A percentile compares a stretch with the other conserved stretches of the same genome.
phyloP scores from a whole-genome alignment of 2,888 invertebrate species.

The Drosophila helvetica region DNA sequence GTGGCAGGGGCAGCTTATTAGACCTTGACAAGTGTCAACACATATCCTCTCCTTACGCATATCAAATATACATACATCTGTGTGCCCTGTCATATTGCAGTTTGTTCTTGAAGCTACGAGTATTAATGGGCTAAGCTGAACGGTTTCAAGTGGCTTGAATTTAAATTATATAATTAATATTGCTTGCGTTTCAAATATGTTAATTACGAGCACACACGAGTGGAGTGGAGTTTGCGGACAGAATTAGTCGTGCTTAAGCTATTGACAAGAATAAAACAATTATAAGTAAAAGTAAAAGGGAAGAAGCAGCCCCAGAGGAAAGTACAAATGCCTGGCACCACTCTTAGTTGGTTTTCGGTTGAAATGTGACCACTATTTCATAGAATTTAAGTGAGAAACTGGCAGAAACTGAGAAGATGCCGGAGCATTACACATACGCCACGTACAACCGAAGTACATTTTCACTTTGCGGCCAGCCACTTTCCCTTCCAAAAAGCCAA shows the following conservation, averaged over 20 bases:
- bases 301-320: no score
- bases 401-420: no score
- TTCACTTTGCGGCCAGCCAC: constrained; percentile 38
- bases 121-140: not conserved
- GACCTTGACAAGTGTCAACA: constrained; percentile 40
- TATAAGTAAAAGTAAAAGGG: no score
- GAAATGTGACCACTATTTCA: constrained; percentile 15
- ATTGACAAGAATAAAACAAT: no score
- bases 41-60: constrained; percentile 1
- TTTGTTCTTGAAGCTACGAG: not conserved
- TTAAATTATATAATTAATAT: not conserved
- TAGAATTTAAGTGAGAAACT: no score
- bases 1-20: constrained; percentile 36
- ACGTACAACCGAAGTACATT: constrained; percentile 19
- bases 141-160: not conserved
- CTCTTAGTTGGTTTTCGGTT: not conserved
- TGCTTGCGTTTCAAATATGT: not conserved
- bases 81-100: constrained; percentile 13
- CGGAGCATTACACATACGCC: constrained; percentile 28
- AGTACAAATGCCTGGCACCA: not conserved
- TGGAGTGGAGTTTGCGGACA: not conserved
- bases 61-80: constrained; percentile 5
- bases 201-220: not conserved
- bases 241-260: not conserved
- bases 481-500: constrained; percentile 14